phyloP scores from a whole-genome alignment of 1,140 invertebrate species.

The Rhopalosiphum maidis region DNA sequence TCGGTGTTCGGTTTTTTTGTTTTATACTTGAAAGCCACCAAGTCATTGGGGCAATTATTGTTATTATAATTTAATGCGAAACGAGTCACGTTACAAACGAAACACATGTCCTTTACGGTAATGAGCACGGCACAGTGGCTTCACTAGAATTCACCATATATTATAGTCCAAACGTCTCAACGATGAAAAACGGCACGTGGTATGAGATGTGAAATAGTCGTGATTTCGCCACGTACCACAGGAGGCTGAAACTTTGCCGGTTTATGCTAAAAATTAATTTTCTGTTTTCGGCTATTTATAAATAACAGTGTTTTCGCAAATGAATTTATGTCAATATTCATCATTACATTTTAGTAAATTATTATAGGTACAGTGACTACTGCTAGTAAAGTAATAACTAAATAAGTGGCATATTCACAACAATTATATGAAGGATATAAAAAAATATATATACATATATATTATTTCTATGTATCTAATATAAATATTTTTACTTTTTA shows the following conservation, averaged over 20 bases:
- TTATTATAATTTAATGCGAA: not conserved
- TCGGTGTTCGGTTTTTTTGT: not conserved
- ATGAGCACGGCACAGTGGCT: not conserved
- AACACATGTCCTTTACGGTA: not conserved
- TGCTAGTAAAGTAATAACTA: not conserved
- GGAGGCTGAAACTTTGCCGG: no score
- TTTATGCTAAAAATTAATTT: not conserved
- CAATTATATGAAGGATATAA: not conserved
- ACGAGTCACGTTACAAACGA: not conserved
- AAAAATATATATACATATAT: no score
- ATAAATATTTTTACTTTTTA: no score
- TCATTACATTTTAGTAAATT: not conserved
- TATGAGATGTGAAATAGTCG: not conserved
- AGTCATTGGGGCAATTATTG: not conserved
- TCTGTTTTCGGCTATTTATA: not conserved
- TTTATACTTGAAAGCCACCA: not conserved
- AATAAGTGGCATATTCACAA: not conserved
- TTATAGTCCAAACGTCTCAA: not conserved
- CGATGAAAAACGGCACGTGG: not conserved
- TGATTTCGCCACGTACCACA: not conserved
- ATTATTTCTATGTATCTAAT: not conserved
- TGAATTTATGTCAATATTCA: not conserved
- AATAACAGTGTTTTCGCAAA: not conserved
- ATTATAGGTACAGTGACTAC: not conserved
- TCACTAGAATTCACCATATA: not conserved